Evolutionary conservation across 2,888 invertebrate species (phyloP).

Genomic region (Apocheima hispidaria): DNA sequence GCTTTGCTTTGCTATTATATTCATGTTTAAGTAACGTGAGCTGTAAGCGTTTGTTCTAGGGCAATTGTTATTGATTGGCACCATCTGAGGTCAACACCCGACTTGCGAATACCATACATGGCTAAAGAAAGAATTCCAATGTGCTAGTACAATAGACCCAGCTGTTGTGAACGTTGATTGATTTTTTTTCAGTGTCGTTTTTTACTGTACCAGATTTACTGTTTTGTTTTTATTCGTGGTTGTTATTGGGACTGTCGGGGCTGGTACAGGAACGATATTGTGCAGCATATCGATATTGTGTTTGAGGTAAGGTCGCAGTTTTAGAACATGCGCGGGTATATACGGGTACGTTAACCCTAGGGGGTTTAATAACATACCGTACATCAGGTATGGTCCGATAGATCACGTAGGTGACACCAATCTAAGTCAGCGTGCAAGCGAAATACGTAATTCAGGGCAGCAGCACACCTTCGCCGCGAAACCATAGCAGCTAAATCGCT

Average conservation of each 20-base stretch:
- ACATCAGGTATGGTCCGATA: no score
- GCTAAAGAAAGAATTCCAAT: slow-evolving; percentile 50
- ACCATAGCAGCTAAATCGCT: no score
- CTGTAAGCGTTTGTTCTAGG: slow-evolving; percentile 43
- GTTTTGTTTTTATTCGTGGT: slow-evolving; percentile 16
- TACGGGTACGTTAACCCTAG: no score
- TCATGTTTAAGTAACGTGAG: slow-evolving; percentile 17
- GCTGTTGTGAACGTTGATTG: slow-evolving; percentile 36
- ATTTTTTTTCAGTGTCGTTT: slow-evolving; percentile 30
- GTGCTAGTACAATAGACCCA: slow-evolving; percentile 41
- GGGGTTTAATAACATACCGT: no score
- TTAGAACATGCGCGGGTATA: no score
- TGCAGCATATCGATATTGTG: neutral
- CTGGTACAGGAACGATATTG: slow-evolving; percentile 9
- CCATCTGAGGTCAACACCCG: slow-evolving; percentile 58
- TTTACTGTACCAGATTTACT: slow-evolving; percentile 19
- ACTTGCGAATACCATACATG: slow-evolving; percentile 67
- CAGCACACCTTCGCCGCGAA: no score
- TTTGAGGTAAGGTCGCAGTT: no score
- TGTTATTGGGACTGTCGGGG: slow-evolving; percentile 7
- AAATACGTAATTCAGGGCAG: no score
- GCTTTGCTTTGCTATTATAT: slow-evolving; percentile 5
- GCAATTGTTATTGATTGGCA: slow-evolving; percentile 71
- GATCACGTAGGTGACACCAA: no score
- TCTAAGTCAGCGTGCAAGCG: no score